phyloP scores from a whole-genome alignment of 2,888 invertebrate species.

The Macrophya annulata region DNA sequence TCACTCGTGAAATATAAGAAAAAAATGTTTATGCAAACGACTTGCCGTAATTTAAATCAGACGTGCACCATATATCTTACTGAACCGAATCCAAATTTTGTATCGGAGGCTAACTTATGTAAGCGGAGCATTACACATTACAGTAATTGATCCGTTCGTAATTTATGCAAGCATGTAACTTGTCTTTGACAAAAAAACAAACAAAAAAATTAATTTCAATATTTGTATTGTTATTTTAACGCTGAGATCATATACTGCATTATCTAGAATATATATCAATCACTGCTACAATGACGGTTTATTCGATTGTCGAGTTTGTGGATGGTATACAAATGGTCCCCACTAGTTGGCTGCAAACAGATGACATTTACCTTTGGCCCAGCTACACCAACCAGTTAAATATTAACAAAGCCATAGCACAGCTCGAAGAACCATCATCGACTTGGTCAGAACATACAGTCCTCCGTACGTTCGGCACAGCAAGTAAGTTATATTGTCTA shows the following conservation, averaged over 20 bases:
- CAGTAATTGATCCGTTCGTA: background rate
- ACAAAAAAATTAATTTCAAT: background rate
- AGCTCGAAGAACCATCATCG: slow-evolving; percentile 28
- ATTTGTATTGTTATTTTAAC: background rate
- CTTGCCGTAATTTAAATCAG: background rate
- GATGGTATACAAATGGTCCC: slow-evolving; percentile 30
- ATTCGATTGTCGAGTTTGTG: slow-evolving; percentile 3
- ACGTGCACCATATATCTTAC: background rate
- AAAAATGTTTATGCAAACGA: background rate
- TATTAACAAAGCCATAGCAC: slow-evolving; percentile 11
- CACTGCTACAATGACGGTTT: background rate
- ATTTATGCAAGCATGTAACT: background rate
- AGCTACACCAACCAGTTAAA: slow-evolving; percentile 18
- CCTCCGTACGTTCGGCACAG: slow-evolving; percentile 25
- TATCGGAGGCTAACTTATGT: background rate
- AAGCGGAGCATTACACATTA: background rate
- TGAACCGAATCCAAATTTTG: background rate
- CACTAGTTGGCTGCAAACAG: slow-evolving; percentile 7
- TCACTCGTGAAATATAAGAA: background rate
- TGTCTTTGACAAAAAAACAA: background rate
- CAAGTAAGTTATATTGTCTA: background rate
- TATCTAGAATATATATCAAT: background rate
- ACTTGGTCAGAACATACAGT: slow-evolving; percentile 18
- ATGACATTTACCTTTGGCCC: background rate
- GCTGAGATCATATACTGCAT: background rate